Base-by-base conservation (phyloP, 2,888 invertebrate species). In the Scelioninae gen. 2 region DNA sequence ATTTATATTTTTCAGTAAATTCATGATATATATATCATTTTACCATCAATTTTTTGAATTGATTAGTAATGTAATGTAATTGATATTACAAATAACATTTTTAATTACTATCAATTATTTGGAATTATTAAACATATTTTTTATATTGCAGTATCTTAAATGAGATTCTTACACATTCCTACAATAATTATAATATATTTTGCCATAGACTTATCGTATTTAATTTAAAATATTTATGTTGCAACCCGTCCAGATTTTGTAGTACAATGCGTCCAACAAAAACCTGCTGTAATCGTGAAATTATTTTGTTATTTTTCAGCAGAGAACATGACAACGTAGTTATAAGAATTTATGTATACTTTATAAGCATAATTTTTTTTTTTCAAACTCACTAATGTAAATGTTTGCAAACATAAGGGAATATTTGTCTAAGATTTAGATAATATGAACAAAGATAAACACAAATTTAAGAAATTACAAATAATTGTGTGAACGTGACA, bases 191-290 rank as follows among this genome's bases (percentile, higher is more conserved):
- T 55, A 45, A 67, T 31, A 39, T 53, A 57, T 46, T 57, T 11
- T 57, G 48, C 43, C 52, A 57, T 67, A 67, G 22, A 48, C 41
- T 63, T 43, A 57, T 39, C 41, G 35, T 46, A 48, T 50, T 28
- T 4, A 22, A 58, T 16, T 16, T 15, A 15, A 41, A 43, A 48
- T 35, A 19, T 58, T 57, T 67, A 18, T 50, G 48, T 57, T 67
- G 28, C 37, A 57, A 13, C 50, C 48, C 67, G 57, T 58, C 63
- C 63, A 64, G 33, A 64, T 48, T 60, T 25, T 37, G 63, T 53
- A 64, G 63, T 64, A 52, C 53, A 52, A 63, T 7, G 31, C 6
- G 35, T 55, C 22, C 22, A 6, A 39, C 37, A 31, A 46, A 45
- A 43, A 18, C 11, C 18, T 11, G 55, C 57, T 52, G 58, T 50